These are phyloP conservation scores for Ptychadena robeensis DNA, from an alignment of 2,797 vertebrate species.

Conservation along the genomic window DNA sequence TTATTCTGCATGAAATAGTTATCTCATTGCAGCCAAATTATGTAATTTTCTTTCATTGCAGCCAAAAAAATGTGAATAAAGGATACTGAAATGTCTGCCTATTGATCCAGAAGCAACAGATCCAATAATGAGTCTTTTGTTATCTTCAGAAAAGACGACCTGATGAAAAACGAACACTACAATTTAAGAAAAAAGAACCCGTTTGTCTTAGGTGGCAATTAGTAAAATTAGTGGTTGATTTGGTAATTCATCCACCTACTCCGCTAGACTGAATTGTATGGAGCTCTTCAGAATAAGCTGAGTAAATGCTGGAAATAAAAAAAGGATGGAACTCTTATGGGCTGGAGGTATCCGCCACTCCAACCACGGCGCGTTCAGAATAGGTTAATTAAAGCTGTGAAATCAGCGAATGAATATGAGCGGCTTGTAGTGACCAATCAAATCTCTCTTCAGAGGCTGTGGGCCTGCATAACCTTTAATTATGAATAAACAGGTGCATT, in stretches of 20 bases:
- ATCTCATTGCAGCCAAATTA: background rate
- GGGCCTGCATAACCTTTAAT: slow-evolving; percentile 15
- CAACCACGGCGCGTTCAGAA: background rate
- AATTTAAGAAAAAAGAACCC: background rate
- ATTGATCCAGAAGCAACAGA: background rate
- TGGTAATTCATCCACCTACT: background rate
- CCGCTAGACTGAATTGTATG: background rate
- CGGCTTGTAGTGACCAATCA: slow-evolving; percentile 4
- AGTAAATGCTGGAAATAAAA: too few relatives aligned
- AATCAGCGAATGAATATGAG: slow-evolving; percentile 1
- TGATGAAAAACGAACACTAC: background rate
- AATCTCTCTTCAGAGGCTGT: background rate
- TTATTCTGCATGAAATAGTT: background rate
- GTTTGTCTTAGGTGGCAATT: background rate
- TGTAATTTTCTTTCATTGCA: background rate
- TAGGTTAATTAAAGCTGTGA: background rate
- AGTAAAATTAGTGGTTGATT: background rate
- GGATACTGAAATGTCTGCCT: background rate
- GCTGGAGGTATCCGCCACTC: background rate
- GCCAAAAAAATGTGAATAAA: background rate
- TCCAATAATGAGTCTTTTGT: background rate
- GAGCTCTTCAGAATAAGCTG: background rate
- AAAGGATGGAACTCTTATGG: too few relatives aligned
- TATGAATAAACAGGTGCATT: slow-evolving; percentile 23
- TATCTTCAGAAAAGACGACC: background rate